phyloP scores from a whole-genome alignment of 2,888 invertebrate species.

The Stenchaetothrips biformis region DNA sequence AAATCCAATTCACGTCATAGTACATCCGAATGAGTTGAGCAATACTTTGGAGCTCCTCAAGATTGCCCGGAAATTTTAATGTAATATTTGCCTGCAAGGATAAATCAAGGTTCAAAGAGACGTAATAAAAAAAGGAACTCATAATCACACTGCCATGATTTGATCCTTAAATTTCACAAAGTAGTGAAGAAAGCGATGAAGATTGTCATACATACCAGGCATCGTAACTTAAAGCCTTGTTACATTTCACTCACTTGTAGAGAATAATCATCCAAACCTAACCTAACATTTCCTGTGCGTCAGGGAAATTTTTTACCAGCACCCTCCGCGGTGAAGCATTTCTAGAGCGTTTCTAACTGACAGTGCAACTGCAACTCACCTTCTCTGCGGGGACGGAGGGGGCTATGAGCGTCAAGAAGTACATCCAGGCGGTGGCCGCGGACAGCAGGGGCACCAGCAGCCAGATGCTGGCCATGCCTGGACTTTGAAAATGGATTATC shows the following conservation, averaged over 20 bases:
- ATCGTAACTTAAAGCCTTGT: too few relatives aligned
- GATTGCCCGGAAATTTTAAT: constrained; percentile 47
- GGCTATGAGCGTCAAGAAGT: background rate
- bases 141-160: too few relatives aligned
- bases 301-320: too few relatives aligned
- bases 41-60: constrained; percentile 46
- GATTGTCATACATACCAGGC: too few relatives aligned
- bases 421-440: background rate
- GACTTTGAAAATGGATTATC: too few relatives aligned
- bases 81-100: constrained; percentile 36
- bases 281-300: too few relatives aligned
- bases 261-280: too few relatives aligned
- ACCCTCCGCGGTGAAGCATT: too few relatives aligned
- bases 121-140: background rate
- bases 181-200: too few relatives aligned
- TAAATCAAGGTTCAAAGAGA: background rate
- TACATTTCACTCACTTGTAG: too few relatives aligned
- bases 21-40: constrained; percentile 46
- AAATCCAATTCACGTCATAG: constrained; percentile 47
- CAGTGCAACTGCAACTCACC: background rate
- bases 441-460: background rate
- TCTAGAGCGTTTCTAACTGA: background rate
- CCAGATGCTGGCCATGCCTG: background rate
- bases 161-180: too few relatives aligned
- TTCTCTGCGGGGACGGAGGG: background rate